These are phyloP conservation scores for Gopherus flavomarginatus DNA, from an alignment of 2,113 vertebrate genomes.

Conservation along the genomic window DNA sequence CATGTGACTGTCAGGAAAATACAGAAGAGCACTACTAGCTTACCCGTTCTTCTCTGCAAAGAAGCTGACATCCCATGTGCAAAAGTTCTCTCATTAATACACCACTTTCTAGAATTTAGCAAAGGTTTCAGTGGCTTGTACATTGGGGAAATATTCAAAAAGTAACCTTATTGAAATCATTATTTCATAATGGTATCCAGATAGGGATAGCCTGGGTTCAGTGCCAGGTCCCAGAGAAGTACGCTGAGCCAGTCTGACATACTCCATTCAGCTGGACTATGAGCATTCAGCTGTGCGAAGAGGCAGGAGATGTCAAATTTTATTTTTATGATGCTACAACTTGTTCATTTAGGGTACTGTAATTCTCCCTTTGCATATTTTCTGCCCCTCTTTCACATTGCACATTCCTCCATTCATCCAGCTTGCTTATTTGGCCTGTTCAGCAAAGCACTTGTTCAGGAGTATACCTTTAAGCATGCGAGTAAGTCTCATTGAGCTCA, in stretches of 20 bases:
- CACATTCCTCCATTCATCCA: accelerated
- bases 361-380: background rate
- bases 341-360: background rate
- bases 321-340: background rate
- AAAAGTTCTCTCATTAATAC: background rate
- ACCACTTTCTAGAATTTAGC: background rate
- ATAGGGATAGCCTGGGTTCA: background rate
- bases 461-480: accelerated
- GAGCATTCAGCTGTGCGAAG: background rate
- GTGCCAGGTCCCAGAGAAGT: background rate
- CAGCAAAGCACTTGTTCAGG: background rate
- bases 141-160: background rate
- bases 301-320: background rate
- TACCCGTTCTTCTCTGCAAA: background rate
- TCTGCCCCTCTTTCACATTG: accelerated
- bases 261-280: background rate
- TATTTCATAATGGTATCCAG: background rate
- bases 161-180: background rate
- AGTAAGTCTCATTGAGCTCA: background rate
- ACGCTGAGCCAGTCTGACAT: background rate
- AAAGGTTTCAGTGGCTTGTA: background rate
- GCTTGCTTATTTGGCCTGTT: background rate
- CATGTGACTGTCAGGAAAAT: too few species aligned
- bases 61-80: background rate
- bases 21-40: background rate